These are phyloP conservation scores for Resseliella maxima DNA, from an alignment of 2,888 invertebrate genomes.

Conservation along the genomic window DNA sequence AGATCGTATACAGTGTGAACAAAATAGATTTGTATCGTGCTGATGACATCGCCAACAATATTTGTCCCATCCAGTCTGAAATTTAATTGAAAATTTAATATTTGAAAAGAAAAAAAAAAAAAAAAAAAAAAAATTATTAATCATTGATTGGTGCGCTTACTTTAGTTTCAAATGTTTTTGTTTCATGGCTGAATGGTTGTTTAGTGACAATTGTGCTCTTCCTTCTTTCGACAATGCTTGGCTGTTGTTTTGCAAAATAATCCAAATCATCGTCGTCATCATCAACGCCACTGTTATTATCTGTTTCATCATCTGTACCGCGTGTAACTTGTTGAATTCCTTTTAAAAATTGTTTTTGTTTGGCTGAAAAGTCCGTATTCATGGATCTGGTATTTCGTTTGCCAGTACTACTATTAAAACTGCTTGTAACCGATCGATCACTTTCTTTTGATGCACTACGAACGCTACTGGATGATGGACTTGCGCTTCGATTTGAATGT, in stretches of 20 bases:
- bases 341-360: conserved; percentile 73
- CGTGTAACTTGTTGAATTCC: conserved; percentile 64
- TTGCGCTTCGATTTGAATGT: neutral
- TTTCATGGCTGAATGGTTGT: neutral
- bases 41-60: conserved; percentile 95
- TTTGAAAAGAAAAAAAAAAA: too few species aligned
- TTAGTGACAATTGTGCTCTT: neutral
- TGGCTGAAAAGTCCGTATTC: conserved; percentile 74
- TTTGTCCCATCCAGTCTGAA: conserved; percentile 73
- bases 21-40: conserved; percentile 70
- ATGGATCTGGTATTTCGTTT: conserved; percentile 70
- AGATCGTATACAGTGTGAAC: conserved; percentile 86
- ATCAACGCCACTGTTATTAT: conserved; percentile 64
- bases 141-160: conserved; percentile 58
- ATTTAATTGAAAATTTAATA: conserved; percentile 56
- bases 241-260: neutral
- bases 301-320: conserved; percentile 60
- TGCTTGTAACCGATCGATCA: conserved; percentile 37
- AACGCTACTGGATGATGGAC: neutral
- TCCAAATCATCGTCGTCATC: conserved; percentile 58
- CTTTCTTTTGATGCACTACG: conserved; percentile 16
- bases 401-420: neutral
- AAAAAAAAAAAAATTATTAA: conserved; percentile 57
- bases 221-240: neutral
- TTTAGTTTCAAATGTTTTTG: neutral